Percentiles rank a stretch among this genome's conserved stretches.
phyloP scores from a whole-genome alignment of 1,140 invertebrate species.

The Lepidurus apus region DNA sequence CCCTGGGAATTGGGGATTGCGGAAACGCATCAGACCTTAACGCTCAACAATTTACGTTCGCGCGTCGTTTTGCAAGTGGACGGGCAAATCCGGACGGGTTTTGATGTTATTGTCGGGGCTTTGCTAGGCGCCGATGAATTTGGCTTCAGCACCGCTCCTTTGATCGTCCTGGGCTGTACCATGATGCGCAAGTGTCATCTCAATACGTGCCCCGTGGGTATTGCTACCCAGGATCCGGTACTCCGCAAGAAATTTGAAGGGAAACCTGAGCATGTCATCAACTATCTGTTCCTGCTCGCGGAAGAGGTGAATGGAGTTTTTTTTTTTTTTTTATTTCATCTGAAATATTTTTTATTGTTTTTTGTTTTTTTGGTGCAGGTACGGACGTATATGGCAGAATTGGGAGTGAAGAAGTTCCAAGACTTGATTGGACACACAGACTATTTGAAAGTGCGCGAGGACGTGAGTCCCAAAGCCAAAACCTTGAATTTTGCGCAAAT shows the following conservation, averaged over 20 bases:
- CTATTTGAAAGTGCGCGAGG: constrained; percentile 60
- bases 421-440: constrained; percentile 94
- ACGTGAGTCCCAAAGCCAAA: constrained; percentile 69
- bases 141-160: constrained; percentile 95
- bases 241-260: constrained; percentile 94
- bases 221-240: constrained; percentile 94
- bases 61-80: constrained; percentile 92
- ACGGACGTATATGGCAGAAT: constrained; percentile 76
- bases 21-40: constrained; percentile 92
- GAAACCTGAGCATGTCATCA: constrained; percentile 95
- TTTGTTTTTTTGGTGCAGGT: constrained; percentile 50
- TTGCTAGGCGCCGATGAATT: constrained; percentile 93
- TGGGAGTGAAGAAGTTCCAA: constrained; percentile 84
- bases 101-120: constrained; percentile 94
- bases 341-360: no score
- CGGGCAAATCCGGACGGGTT: constrained; percentile 86
- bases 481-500: constrained; percentile 78
- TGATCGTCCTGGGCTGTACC: constrained; percentile 95
- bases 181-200: constrained; percentile 99
- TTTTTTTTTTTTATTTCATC: no score
- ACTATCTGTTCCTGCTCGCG: constrained; percentile 95
- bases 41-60: constrained; percentile 91
- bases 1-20: constrained; percentile 97
- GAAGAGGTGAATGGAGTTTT: constrained; percentile 69
- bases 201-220: constrained; percentile 98